phyloP scores from a whole-genome alignment of 1,140 invertebrate species.

The Agraylea sexmaculata region DNA sequence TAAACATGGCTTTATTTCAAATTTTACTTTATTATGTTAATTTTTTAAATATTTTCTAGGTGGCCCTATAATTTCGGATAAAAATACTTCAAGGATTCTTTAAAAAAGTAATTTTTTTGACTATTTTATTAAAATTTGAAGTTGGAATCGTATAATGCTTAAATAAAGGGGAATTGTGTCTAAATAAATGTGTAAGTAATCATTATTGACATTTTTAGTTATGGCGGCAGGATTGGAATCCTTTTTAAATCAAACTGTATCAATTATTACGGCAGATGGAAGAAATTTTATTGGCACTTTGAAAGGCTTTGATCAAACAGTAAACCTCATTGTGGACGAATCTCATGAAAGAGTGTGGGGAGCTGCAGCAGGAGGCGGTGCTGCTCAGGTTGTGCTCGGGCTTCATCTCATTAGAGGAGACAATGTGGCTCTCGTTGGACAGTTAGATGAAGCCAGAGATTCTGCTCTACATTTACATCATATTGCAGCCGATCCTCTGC shows the following conservation, averaged over 20 bases:
- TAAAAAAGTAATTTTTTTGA: slow-evolving; percentile 20
- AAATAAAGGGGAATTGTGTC: too few species aligned
- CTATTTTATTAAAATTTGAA: slow-evolving; percentile 26
- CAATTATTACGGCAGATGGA: slow-evolving; percentile 89
- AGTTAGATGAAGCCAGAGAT: slow-evolving; percentile 86
- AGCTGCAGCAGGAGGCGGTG: slow-evolving; percentile 74
- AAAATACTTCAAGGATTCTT: background rate
- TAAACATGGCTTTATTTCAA: too few species aligned
- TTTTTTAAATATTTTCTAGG: slow-evolving; percentile 22
- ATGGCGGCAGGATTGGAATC: slow-evolving; percentile 77
- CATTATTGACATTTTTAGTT: background rate
- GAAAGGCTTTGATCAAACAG: slow-evolving; percentile 90
- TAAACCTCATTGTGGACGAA: slow-evolving; percentile 95
- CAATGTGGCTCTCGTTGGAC: slow-evolving; percentile 91
- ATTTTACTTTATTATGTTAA: too few species aligned
- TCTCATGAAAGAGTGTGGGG: slow-evolving; percentile 96
- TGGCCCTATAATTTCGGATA: background rate
- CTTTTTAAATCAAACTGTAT: slow-evolving; percentile 84
- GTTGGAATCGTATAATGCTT: too few species aligned
- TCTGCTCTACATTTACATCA: slow-evolving; percentile 69
- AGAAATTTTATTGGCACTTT: slow-evolving; percentile 83
- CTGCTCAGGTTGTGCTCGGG: slow-evolving; percentile 93
- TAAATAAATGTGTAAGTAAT: too few species aligned
- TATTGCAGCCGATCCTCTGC: slow-evolving; percentile 79
- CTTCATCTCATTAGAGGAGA: slow-evolving; percentile 95